Conservation (phyloP, 2,797 vertebrate genomes). For the Myripristis jacobus region DNA sequence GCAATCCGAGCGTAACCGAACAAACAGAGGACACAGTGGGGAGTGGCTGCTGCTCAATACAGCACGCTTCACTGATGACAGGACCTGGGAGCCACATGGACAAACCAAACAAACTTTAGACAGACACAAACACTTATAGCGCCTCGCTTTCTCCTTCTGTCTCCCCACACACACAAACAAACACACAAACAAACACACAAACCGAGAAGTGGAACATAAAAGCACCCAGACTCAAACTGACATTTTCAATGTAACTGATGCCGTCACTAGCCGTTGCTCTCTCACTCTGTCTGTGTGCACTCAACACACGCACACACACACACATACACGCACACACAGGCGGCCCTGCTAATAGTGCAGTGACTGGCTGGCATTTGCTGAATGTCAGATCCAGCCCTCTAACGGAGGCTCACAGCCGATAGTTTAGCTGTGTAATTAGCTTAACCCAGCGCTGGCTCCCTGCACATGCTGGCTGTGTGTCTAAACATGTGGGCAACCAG, state of each 20-base stretch:
- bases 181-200: slow-evolving; percentile 40
- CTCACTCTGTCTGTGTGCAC: slow-evolving; percentile 29
- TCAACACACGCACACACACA: slow-evolving; percentile 21
- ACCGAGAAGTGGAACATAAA: slow-evolving; percentile 40
- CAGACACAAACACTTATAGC: slow-evolving; percentile 58
- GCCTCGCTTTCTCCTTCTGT: background rate
- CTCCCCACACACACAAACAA: slow-evolving; percentile 16
- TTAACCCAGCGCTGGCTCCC: slow-evolving; percentile 71
- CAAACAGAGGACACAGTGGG: slow-evolving; percentile 60
- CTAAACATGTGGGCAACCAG: slow-evolving; percentile 50
- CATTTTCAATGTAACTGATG: slow-evolving; percentile 77
- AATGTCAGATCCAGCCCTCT: slow-evolving; percentile 80
- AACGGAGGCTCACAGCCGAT: slow-evolving; percentile 72
- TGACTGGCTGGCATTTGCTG: slow-evolving; percentile 81
- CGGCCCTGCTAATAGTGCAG: slow-evolving; percentile 64
- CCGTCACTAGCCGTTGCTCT: slow-evolving; percentile 56
- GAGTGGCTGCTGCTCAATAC: slow-evolving; percentile 62
- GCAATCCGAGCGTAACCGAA: slow-evolving; percentile 58
- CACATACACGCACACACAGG: slow-evolving; percentile 35
- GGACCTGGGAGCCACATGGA: slow-evolving; percentile 58
- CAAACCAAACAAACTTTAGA: slow-evolving; percentile 63
- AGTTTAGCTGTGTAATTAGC: slow-evolving; percentile 80
- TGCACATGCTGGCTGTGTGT: slow-evolving; percentile 57
- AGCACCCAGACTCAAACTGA: slow-evolving; percentile 61
- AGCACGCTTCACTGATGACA: slow-evolving; percentile 56